A percentile compares a stretch with the other conserved stretches of the same genome.
These are phyloP conservation scores for Trididemnum clinides DNA, from an alignment of 23 tunicate genomes.

Conservation along the genomic window DNA sequence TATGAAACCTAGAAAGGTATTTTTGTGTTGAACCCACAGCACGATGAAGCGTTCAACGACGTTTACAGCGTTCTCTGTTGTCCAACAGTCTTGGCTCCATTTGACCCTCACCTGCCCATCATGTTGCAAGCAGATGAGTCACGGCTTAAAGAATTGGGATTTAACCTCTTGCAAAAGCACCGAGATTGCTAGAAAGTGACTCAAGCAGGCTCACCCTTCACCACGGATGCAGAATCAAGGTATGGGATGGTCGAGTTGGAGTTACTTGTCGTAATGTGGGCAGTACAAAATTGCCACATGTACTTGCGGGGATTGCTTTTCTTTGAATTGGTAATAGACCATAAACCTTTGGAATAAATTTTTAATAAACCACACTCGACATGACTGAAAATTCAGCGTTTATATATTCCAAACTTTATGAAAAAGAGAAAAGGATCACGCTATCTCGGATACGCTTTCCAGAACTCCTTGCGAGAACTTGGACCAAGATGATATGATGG, in stretches of 20 bases:
- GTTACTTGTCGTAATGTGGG: neutral
- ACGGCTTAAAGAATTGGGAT: neutral
- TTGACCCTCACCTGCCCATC: neutral
- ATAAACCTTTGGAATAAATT: neutral
- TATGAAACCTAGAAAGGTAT: neutral
- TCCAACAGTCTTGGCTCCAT: neutral
- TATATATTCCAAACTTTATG: neutral
- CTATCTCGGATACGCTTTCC: neutral
- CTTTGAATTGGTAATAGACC: neutral
- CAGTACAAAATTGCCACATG: neutral
- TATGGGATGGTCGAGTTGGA: neutral
- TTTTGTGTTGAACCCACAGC: neutral
- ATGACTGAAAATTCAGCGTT: neutral
- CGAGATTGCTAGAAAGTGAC: neutral
- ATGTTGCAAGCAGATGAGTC: neutral
- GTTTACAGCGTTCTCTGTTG: neutral
- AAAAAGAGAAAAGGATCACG: neutral
- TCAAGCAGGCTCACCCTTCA: neutral
- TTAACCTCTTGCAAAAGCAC: neutral
- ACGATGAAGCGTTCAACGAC: neutral
- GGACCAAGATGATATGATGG: too few species aligned
- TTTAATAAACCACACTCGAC: neutral
- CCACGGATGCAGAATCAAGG: neutral
- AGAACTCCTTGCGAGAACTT: neutral
- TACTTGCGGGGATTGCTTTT: neutral